Percentiles rank a stretch among this genome's conserved stretches.
Evolutionary conservation across 2,113 vertebrate species (phyloP).

Genomic region (Apteryx mantelli): DNA sequence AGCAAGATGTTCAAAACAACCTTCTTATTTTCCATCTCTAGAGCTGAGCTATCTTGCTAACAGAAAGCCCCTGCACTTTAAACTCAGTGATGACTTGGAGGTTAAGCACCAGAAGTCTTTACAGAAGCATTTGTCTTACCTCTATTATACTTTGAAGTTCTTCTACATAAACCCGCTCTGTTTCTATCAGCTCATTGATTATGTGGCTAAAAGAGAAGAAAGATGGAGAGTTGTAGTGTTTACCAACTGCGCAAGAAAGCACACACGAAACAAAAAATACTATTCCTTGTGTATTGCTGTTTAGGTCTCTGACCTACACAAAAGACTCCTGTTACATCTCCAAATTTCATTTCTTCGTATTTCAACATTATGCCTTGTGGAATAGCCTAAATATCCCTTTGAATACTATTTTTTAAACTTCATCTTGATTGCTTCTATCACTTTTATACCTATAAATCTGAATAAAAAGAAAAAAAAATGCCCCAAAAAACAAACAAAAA

Average conservation of each 20-base stretch:
- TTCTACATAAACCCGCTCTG: constrained; percentile 92
- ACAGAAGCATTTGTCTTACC: constrained; percentile 75
- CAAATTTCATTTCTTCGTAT: not conserved
- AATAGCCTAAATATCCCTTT: not conserved
- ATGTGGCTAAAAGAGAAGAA: constrained; percentile 82
- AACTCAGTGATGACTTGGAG: not conserved
- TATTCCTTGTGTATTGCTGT: not conserved
- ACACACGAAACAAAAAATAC: not conserved
- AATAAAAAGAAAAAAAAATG: not conserved
- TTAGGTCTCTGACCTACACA: not conserved
- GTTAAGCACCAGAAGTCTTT: not conserved
- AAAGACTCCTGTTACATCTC: not conserved
- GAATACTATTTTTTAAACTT: not conserved
- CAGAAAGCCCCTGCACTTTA: not conserved
- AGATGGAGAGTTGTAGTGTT: not conserved
- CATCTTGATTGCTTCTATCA: not conserved
- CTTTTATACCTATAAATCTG: not conserved
- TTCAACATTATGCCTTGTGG: not conserved
- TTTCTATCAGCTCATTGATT: constrained; percentile 93
- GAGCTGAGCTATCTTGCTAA: not conserved
- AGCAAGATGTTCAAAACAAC: not conserved
- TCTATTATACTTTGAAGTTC: constrained; percentile 95
- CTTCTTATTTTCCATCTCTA: not conserved
- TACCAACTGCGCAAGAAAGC: not conserved
- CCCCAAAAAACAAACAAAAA: not conserved